Percentiles rank a stretch among this genome's conserved stretches.
Evolutionary conservation across 1,140 invertebrate species (phyloP).

Genomic region (Agrypnia vestita): DNA sequence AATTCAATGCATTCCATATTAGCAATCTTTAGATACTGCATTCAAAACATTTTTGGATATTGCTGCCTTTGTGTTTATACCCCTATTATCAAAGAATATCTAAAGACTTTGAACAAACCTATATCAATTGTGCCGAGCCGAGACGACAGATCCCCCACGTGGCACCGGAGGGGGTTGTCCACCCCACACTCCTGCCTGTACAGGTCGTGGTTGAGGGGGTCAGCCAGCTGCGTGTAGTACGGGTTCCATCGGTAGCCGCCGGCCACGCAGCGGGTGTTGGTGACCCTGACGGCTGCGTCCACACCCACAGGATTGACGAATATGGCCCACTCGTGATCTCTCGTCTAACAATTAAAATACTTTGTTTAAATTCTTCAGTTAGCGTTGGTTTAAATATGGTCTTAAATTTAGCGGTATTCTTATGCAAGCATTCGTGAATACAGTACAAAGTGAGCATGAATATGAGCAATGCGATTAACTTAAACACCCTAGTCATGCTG

Average conservation of each 20-base stretch:
- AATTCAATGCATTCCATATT: no score
- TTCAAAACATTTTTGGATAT: no score
- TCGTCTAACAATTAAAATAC: conserved; percentile 78
- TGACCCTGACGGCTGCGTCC: conserved; percentile 88
- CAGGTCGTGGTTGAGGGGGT: conserved; percentile 88
- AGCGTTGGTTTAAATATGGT: background rate
- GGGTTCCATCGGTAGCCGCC: conserved; percentile 96
- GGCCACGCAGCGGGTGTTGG: conserved; percentile 88
- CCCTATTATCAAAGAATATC: no score
- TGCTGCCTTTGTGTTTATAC: no score
- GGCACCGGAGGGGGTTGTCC: conserved; percentile 90
- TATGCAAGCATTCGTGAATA: no score
- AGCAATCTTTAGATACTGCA: no score
- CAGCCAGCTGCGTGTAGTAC: conserved; percentile 90
- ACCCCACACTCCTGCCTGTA: conserved; percentile 90
- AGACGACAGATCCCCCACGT: conserved; percentile 93
- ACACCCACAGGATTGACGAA: conserved; percentile 95
- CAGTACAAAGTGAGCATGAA: no score
- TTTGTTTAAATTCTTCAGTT: no score
- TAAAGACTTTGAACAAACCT: background rate
- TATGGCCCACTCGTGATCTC: conserved; percentile 92
- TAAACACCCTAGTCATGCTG: no score
- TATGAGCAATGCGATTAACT: no score
- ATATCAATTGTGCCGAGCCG: conserved; percentile 85
- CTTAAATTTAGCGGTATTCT: no score